Evolutionary conservation across 2,888 invertebrate species (phyloP), one percentile per base, ranked within the genome.

Genomic region (Acleris laterana): DNA sequence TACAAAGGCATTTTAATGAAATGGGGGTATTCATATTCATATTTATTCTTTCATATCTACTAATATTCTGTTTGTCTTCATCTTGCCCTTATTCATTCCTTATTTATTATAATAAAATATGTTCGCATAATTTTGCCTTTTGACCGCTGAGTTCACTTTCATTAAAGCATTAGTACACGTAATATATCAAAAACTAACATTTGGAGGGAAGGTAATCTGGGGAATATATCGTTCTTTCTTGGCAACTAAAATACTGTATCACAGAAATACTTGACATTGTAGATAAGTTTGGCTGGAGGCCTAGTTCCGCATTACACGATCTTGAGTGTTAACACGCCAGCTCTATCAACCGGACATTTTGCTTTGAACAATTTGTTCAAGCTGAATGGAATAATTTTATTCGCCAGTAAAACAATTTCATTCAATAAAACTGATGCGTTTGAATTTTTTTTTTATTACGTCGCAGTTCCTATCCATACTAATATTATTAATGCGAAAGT

Each of bases 261-360:
- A 80, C 80, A 71, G 73, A 87, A 88, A 87, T 87, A 87, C 83
- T 80, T 87, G 87, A 87, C 89, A 87, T 87, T 88, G 88, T 81
- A 74, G 71, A 77, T 80, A 81, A 79, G 77, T 80, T 83, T 85
- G 83, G 84, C 83, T 77, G 70, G 76, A 72, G 70, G 71, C 73
- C 62, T 70, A 80, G 81, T 88, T 89, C 88, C 88, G 85, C 79
- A 76, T 83, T 74, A 78, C 77, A 71, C 66, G 62, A 67, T 71
- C 70, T 77, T 73, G 67, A 70, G 67, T 62, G 67, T 62, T 55
- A 51, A 61, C 50, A 56, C 56, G 17, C 22, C 46, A 32, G 60
- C 32, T 32, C 55, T 60, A 61, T 50, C 42, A 7, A 46, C 20
- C 55, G 60, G 60, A 60, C 55, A 50, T 62, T 16, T 55, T 62